Conservation (phyloP, 2,888 invertebrate genomes). For the Seira musarum region DNA sequence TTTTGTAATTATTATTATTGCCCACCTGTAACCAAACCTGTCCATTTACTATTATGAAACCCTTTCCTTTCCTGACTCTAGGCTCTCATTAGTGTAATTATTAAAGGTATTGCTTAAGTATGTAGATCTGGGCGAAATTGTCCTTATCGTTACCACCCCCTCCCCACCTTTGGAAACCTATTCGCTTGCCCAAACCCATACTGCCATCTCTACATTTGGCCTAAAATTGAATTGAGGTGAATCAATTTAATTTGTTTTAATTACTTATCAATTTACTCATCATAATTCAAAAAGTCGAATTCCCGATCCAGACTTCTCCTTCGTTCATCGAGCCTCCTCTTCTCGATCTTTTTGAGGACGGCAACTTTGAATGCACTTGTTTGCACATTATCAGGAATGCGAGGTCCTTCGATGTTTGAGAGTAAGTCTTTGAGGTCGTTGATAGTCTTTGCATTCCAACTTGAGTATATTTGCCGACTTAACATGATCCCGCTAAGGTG, state of each 20-base stretch:
- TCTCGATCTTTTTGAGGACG: slow-evolving; percentile 36
- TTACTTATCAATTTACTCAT: slow-evolving; percentile 7
- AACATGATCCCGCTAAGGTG: slow-evolving; percentile 25
- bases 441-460: slow-evolving; percentile 43
- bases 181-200: too few relatives aligned
- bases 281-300: slow-evolving; percentile 7
- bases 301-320: not conserved
- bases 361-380: slow-evolving; percentile 9
- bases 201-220: too few relatives aligned
- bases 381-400: slow-evolving; percentile 20
- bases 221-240: too few relatives aligned
- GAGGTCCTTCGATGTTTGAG: slow-evolving; percentile 24
- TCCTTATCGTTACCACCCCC: too few relatives aligned
- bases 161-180: too few relatives aligned
- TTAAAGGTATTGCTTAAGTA: too few relatives aligned
- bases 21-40: too few relatives aligned
- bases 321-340: slow-evolving; percentile 20
- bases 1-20: too few relatives aligned
- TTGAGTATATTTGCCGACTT: slow-evolving; percentile 47
- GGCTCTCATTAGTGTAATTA: too few relatives aligned
- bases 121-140: too few relatives aligned
- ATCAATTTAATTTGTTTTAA: not conserved
- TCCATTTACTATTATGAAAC: too few relatives aligned
- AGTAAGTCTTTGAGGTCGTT: slow-evolving; percentile 39
- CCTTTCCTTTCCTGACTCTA: too few relatives aligned